Conservation (phyloP, 2,888 invertebrate species). For the Diplazon laetatorius region DNA sequence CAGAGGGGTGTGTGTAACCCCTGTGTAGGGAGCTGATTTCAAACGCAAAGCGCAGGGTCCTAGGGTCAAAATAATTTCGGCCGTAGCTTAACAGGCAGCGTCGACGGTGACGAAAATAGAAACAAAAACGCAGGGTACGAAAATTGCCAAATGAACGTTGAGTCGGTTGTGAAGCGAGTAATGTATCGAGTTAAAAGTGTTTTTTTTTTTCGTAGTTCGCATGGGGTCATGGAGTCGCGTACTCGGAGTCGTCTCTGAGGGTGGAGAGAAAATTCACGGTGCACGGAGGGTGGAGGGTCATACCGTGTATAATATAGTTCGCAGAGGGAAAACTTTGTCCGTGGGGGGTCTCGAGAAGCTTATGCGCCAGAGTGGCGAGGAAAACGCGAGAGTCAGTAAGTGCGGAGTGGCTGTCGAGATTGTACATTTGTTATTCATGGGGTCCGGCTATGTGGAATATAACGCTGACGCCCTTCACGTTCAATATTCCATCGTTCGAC, state of each 20-base stretch:
- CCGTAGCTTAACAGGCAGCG: slow-evolving; percentile 65
- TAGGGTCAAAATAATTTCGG: slow-evolving; percentile 73
- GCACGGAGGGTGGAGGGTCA: slow-evolving; percentile 14
- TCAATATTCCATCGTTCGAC: slow-evolving; percentile 74
- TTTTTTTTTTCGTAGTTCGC: slow-evolving; percentile 76
- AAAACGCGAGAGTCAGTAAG: slow-evolving; percentile 37
- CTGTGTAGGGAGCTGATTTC: too few species aligned
- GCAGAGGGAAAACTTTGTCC: slow-evolving; percentile 58
- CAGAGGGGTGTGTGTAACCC: too few species aligned
- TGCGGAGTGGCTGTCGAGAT: slow-evolving; percentile 74
- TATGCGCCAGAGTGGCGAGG: slow-evolving; percentile 14
- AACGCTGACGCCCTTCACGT: slow-evolving; percentile 67
- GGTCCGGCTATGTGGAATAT: slow-evolving; percentile 65
- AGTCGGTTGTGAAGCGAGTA: slow-evolving; percentile 78
- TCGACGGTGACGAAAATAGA: slow-evolving; percentile 63
- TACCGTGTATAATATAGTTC: slow-evolving; percentile 32
- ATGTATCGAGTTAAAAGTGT: slow-evolving; percentile 82
- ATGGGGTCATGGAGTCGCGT: slow-evolving; percentile 65
- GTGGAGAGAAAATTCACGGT: neutral
- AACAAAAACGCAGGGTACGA: slow-evolving; percentile 11
- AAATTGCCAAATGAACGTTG: too few species aligned
- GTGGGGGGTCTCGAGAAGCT: neutral
- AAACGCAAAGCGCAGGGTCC: slow-evolving; percentile 70
- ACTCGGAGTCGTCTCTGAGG: neutral
- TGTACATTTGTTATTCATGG: slow-evolving; percentile 81